A percentile compares a stretch with the other conserved stretches of the same genome.
phyloP scores from a whole-genome alignment of 2,797 vertebrate genomes.

The Manis crassicaudata region DNA sequence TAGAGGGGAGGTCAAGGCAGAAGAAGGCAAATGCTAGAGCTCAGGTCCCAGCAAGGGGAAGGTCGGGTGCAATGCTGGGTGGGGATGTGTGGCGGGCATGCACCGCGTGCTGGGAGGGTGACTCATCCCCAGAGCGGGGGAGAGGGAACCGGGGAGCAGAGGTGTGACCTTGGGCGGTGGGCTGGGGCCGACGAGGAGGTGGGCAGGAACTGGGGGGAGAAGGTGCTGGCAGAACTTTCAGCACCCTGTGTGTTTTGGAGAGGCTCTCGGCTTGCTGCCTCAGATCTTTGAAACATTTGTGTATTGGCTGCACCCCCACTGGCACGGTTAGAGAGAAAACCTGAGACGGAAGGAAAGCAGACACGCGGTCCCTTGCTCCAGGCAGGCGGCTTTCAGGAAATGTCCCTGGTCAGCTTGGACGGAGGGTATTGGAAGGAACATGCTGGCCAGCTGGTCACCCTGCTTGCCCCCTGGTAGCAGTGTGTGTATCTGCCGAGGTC shows the following conservation, averaged over 20 bases:
- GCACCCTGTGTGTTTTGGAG: not conserved
- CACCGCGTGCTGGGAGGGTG: not conserved
- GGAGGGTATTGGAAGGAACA: not conserved
- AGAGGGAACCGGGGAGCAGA: not conserved
- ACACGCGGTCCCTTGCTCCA: not conserved
- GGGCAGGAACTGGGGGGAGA: not conserved
- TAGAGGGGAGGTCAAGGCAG: not conserved
- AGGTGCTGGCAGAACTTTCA: not conserved
- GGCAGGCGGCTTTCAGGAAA: not conserved
- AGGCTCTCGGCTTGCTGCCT: not conserved
- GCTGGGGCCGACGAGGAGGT: not conserved
- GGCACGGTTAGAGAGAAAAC: not conserved
- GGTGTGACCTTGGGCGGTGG: not conserved
- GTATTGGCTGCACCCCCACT: not conserved
- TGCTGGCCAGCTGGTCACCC: not conserved
- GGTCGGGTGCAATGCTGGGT: fast-evolving
- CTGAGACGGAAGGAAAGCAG: not conserved
- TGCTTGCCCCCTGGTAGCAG: not conserved
- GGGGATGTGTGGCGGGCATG: not conserved
- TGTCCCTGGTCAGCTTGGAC: not conserved
- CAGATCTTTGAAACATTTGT: not conserved
- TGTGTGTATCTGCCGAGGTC: fast-evolving
- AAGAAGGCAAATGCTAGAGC: not conserved
- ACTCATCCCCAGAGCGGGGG: not conserved
- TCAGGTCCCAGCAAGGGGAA: not conserved